Evolutionary conservation across 1,140 invertebrate species (phyloP).

Genomic region (Drosophila lowei): DNA sequence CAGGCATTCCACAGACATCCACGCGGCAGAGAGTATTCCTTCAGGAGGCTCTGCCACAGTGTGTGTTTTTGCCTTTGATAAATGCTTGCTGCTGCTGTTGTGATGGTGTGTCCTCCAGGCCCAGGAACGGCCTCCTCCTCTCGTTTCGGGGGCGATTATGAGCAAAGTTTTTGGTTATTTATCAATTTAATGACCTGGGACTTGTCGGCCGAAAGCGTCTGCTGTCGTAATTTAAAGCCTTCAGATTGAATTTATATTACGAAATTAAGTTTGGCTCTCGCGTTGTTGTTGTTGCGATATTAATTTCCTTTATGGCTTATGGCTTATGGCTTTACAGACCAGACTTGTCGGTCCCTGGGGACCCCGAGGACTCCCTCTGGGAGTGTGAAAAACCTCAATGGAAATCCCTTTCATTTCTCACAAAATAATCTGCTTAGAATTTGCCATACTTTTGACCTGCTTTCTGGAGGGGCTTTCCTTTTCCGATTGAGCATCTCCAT

Average conservation of each 20-base stretch:
- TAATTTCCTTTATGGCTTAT: constrained; percentile 50
- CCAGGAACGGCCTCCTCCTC: background rate
- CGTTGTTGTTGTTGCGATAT: constrained; percentile 46
- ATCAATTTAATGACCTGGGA: constrained; percentile 76
- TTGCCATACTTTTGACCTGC: constrained; percentile 1
- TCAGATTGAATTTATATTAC: constrained; percentile 71
- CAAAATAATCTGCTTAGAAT: constrained; percentile 13
- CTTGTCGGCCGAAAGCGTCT: constrained; percentile 27
- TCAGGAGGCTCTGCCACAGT: constrained; percentile 17
- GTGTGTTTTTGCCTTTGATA: constrained; percentile 57
- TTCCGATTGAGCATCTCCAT: background rate
- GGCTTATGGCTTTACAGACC: too few relatives aligned
- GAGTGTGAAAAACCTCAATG: too few relatives aligned
- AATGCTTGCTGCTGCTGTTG: constrained; percentile 53
- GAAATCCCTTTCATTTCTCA: too few relatives aligned
- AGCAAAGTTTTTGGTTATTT: constrained; percentile 79
- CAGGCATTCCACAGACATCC: constrained; percentile 18
- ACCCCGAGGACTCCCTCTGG: too few relatives aligned
- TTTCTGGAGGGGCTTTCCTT: background rate
- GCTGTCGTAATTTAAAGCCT: constrained; percentile 62
- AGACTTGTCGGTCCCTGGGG: background rate
- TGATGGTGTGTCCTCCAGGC: background rate
- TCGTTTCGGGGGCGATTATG: constrained; percentile 61
- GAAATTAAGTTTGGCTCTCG: constrained; percentile 50
- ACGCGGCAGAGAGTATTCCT: constrained; percentile 5